A percentile compares a stretch with the other conserved stretches of the same genome.
Evolutionary conservation across 2,113 vertebrate genomes (phyloP).

Genomic region (Oenanthe oenanthe): DNA sequence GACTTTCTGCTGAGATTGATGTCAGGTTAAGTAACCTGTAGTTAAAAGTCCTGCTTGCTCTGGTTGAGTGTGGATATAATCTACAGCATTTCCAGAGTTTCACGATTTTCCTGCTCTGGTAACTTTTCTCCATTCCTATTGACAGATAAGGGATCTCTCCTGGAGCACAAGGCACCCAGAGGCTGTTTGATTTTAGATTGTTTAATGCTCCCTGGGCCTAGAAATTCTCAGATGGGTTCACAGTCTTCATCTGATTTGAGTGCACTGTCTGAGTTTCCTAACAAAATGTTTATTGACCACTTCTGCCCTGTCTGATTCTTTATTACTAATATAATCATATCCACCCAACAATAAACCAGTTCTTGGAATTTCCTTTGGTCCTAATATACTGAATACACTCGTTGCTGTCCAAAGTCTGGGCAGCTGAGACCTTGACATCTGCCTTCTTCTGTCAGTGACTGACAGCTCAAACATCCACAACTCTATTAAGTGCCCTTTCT

Average conservation of each 20-base stretch:
- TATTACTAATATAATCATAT: background rate
- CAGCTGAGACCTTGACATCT: background rate
- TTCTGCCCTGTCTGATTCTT: background rate
- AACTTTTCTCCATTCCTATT: background rate
- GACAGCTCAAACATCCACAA: background rate
- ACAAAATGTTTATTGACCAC: slow-evolving; percentile 8
- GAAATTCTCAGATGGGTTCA: background rate
- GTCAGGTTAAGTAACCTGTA: slow-evolving; percentile 49
- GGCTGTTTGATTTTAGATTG: background rate
- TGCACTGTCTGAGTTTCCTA: background rate
- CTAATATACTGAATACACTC: background rate
- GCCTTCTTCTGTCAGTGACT: background rate
- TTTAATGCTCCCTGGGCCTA: background rate
- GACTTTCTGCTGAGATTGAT: slow-evolving; percentile 48
- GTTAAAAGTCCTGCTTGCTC: background rate
- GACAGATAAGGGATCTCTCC: background rate
- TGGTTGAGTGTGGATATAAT: background rate
- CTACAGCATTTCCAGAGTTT: background rate
- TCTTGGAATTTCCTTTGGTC: background rate
- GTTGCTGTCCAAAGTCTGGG: background rate
- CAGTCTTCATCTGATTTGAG: background rate
- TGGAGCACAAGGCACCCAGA: background rate
- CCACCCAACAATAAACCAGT: background rate
- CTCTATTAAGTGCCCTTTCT: background rate
- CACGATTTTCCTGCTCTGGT: background rate